Conservation (phyloP, 1,140 invertebrate genomes). For the Caenorhabditis tropicalis region DNA sequence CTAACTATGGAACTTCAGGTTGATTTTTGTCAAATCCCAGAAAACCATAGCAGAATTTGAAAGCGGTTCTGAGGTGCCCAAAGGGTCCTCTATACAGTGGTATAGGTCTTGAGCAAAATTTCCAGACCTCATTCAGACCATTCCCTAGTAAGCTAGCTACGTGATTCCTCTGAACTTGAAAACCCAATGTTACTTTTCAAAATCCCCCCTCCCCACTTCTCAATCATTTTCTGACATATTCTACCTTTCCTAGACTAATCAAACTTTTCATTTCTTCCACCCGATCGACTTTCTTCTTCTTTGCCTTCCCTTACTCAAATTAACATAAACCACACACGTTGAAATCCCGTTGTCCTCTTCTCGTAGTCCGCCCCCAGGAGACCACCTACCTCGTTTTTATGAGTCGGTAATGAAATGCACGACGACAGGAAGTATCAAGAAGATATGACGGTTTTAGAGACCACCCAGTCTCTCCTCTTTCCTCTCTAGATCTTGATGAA, state of each 20-base stretch:
- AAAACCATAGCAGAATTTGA: too few species aligned
- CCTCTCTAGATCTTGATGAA: background rate
- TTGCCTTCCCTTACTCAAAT: background rate
- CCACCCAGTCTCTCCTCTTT: background rate
- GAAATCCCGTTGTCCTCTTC: background rate
- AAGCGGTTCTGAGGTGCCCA: too few species aligned
- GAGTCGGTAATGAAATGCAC: constrained; percentile 28
- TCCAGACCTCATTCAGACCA: too few species aligned
- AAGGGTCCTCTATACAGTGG: too few species aligned
- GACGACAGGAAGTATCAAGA: background rate
- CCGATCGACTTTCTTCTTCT: background rate
- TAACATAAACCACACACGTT: background rate
- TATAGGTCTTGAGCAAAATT: too few species aligned
- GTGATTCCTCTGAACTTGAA: too few species aligned
- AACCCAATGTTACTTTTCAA: too few species aligned
- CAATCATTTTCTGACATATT: background rate
- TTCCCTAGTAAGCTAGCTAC: too few species aligned
- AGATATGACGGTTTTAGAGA: constrained; percentile 36
- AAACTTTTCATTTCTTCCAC: background rate
- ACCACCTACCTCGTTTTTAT: constrained; percentile 35
- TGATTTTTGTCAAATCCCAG: too few species aligned
- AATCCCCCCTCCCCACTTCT: too few species aligned
- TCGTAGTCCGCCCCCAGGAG: too few species aligned
- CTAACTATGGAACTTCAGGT: too few species aligned
- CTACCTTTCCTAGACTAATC: background rate